These are phyloP conservation scores for Spea bombifrons DNA, from an alignment of 2,113 vertebrate species.

Conservation along the genomic window DNA sequence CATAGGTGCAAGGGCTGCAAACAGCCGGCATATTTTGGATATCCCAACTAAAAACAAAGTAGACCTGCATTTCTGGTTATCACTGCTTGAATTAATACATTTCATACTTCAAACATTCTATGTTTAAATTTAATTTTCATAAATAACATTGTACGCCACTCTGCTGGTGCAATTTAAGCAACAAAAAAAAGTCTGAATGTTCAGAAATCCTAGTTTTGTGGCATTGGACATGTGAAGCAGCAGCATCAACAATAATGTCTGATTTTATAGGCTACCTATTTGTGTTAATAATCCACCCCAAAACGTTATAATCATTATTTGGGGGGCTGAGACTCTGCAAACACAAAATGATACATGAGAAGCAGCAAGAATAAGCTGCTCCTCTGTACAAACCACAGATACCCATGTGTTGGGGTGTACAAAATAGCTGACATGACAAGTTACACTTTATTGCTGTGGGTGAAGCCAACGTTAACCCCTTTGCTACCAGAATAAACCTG, in stretches of 20 bases:
- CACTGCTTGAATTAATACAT: too few species aligned
- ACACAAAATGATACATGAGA: not conserved
- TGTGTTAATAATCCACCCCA: not conserved
- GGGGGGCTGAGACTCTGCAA: not conserved
- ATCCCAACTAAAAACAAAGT: too few species aligned
- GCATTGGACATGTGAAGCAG: not conserved
- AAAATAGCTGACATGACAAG: not conserved
- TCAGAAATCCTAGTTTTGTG: not conserved
- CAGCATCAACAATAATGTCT: not conserved
- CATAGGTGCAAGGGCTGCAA: too few species aligned
- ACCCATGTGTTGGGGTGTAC: not conserved
- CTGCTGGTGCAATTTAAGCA: too few species aligned
- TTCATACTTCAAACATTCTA: too few species aligned
- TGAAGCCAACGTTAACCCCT: not conserved
- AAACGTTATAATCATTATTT: too few species aligned
- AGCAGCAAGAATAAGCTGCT: too few species aligned
- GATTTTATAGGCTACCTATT: not conserved
- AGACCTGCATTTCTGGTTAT: too few species aligned
- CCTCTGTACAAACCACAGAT: not conserved
- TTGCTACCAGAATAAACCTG: not conserved
- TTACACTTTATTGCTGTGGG: slow-evolving; percentile 8
- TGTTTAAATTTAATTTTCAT: too few species aligned
- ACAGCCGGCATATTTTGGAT: too few species aligned
- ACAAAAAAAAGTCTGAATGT: too few species aligned
- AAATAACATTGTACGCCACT: too few species aligned